These are phyloP conservation scores for Amazona ochrocephala DNA, from an alignment of 2,797 vertebrate species.

Conservation along the genomic window DNA sequence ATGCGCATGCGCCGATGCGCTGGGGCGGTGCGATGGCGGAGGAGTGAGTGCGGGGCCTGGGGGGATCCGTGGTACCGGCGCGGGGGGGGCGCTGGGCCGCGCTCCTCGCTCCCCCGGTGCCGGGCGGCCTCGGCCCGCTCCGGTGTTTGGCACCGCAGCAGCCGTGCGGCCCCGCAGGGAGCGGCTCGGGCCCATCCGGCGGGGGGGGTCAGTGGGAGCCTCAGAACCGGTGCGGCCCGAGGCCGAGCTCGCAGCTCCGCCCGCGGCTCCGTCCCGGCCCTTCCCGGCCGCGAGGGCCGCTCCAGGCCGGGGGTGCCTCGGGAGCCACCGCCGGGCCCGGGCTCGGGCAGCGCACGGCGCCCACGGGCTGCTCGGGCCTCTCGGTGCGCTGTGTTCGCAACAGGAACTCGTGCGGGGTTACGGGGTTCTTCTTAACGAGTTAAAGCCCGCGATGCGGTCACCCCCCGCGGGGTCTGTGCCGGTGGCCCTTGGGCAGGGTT, in stretches of 20 bases:
- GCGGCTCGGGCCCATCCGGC: no score
- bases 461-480: background rate
- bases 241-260: background rate
- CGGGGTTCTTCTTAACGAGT: no score
- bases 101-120: background rate
- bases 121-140: background rate
- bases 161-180: no score
- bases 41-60: background rate
- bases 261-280: background rate
- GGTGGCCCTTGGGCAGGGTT: fast-evolving
- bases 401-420: fast-evolving
- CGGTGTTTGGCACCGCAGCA: background rate
- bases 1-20: background rate
- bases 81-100: background rate
- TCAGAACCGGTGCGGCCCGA: background rate
- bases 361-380: background rate
- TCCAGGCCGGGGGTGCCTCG: background rate
- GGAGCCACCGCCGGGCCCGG: background rate
- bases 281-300: no score
- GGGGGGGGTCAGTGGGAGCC: background rate
- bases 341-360: background rate
- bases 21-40: background rate
- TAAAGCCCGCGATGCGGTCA: background rate
- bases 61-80: background rate
- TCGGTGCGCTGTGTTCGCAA: background rate